These are phyloP conservation scores for Amblyopsis rosae DNA, from an alignment of 2,113 vertebrate species.

Conservation along the genomic window DNA sequence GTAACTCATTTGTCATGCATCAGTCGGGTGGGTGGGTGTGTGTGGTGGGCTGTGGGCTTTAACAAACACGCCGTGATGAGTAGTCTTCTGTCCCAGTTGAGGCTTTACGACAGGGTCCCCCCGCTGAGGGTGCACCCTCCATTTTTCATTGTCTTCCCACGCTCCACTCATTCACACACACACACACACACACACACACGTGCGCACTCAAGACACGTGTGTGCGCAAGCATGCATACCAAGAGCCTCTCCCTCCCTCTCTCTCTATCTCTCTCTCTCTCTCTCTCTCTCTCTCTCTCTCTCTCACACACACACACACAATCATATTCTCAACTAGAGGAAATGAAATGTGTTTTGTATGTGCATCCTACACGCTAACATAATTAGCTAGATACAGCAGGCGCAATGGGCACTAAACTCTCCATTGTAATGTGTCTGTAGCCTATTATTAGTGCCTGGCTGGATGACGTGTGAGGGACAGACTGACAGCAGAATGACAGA, in stretches of 20 bases:
- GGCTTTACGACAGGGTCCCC: constrained; percentile 37
- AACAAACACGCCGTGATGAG: constrained; percentile 30
- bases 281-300: not conserved
- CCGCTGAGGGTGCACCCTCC: constrained; percentile 48
- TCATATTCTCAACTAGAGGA: not conserved
- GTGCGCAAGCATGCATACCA: not conserved
- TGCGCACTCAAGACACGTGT: not conserved
- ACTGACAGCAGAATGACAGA: not conserved
- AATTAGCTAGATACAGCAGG: constrained; percentile 70
- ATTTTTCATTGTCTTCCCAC: constrained; percentile 65
- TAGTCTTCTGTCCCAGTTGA: constrained; percentile 33
- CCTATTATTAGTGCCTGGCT: constrained; percentile 65
- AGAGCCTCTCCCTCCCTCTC: not conserved
- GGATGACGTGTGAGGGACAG: constrained; percentile 59
- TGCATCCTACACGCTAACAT: constrained; percentile 34
- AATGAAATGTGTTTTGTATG: constrained; percentile 10
- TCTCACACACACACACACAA: not conserved
- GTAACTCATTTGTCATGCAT: constrained; percentile 42
- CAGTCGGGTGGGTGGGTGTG: not conserved
- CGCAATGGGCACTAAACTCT: constrained; percentile 40
- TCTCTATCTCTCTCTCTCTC: no score
- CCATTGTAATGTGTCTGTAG: constrained; percentile 57
- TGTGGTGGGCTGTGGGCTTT: constrained; percentile 13
- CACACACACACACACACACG: constrained; percentile 11
- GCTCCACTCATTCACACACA: constrained; percentile 8